Evolutionary conservation across 2,113 vertebrate species (phyloP).

Genomic region (Electrona antarctica): DNA sequence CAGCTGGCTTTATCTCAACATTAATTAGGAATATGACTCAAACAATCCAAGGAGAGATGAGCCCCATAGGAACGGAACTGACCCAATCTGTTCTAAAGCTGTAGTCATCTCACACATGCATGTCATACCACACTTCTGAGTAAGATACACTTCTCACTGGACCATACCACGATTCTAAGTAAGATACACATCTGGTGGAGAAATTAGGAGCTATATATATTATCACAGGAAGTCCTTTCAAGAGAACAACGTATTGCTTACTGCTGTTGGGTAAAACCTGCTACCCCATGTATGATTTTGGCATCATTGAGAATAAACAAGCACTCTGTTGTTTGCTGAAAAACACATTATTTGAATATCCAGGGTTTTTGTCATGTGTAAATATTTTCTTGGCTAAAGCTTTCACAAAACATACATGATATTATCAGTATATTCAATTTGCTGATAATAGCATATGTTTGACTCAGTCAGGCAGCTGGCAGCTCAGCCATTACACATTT

Average conservation of each 20-base stretch:
- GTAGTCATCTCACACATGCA: neutral
- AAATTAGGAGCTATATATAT: neutral
- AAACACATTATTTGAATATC: too few species aligned
- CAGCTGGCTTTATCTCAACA: neutral
- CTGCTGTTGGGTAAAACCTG: too few species aligned
- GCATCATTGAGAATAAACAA: neutral
- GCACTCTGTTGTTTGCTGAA: too few species aligned
- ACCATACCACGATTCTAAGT: slow-evolving; percentile 24
- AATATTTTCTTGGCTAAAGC: neutral
- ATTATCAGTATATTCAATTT: too few species aligned
- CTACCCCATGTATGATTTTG: neutral
- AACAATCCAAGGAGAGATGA: neutral
- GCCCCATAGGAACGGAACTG: neutral
- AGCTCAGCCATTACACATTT: neutral
- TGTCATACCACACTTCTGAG: slow-evolving; percentile 26
- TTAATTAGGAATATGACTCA: neutral
- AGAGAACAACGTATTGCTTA: too few species aligned
- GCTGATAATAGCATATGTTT: neutral
- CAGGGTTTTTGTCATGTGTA: too few species aligned
- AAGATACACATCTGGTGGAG: slow-evolving; percentile 25
- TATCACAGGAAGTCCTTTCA: neutral
- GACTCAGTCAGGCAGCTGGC: neutral
- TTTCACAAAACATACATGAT: neutral
- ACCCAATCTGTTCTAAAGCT: neutral
- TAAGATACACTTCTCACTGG: slow-evolving; percentile 14